Evolutionary conservation across 2,888 invertebrate species (phyloP).

Genomic region (Melinopterus prodromus): DNA sequence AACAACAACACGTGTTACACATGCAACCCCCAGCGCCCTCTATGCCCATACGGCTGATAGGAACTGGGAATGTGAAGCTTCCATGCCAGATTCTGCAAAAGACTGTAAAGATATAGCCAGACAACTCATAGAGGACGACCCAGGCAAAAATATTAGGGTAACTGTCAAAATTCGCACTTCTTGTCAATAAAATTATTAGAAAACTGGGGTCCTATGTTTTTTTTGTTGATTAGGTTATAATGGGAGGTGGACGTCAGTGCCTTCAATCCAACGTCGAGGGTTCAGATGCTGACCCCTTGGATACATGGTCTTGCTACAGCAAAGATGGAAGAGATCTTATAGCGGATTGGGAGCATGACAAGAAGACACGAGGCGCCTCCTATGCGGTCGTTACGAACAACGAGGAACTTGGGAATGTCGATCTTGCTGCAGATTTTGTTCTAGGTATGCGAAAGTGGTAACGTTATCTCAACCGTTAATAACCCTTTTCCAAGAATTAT

Average conservation of each 20-base stretch:
- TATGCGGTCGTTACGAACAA: conserved; percentile 74
- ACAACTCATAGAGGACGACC: conserved; percentile 80
- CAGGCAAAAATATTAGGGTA: conserved; percentile 80
- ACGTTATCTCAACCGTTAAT: no score
- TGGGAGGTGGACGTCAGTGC: conserved; percentile 86
- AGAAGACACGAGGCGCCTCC: conserved; percentile 58
- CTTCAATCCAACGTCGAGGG: conserved; percentile 68
- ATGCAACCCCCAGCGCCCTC: conserved; percentile 85
- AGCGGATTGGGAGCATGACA: conserved; percentile 70
- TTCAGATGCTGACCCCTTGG: conserved; percentile 61
- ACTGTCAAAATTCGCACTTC: conserved; percentile 32
- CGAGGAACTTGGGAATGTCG: conserved; percentile 68
- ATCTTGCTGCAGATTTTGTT: conserved; percentile 73
- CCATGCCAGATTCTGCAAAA: conserved; percentile 65
- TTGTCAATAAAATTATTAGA: conserved; percentile 18
- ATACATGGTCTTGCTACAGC: conserved; percentile 66
- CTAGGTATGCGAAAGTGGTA: conserved; percentile 66
- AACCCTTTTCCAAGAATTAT: no score
- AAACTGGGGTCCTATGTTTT: background rate
- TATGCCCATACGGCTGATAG: conserved; percentile 81
- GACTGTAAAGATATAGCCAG: conserved; percentile 85
- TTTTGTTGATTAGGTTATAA: conserved; percentile 73
- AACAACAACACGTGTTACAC: conserved; percentile 88
- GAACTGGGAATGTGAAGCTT: conserved; percentile 82
- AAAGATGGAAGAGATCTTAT: conserved; percentile 81